Base-by-base conservation (phyloP, 2,888 invertebrate genomes). In the Macaria liturata region DNA sequence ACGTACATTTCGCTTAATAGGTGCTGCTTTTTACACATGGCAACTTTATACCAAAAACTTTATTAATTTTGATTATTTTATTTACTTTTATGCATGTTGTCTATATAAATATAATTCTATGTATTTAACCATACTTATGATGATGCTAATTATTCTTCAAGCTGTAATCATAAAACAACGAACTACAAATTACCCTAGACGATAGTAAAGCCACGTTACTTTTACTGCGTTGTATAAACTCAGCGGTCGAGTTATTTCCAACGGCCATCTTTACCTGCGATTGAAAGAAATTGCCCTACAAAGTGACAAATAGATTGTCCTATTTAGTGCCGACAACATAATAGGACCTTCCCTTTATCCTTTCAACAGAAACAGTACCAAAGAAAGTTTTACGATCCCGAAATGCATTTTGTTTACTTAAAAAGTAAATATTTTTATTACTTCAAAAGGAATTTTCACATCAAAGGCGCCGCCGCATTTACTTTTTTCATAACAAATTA, bases 341-440 rank as follows among this genome's bases (percentile, higher is more conserved):
- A 65, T 59, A 61, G 53, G 52, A 34, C 40, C 9, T 57, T 55
- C 30, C 50, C 52, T 44, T 61, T 58, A 56, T 49, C 52, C 48
- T 30, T 65, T 53, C 64, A 61, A 64, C 42, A 54, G 55, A 54
- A 51, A 54, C 58, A 59, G 60, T 70, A 63, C 59, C 57, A 67
- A 77, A 74, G 80, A 82, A 81, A 78, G 76, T 74, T 76, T 72
- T 75, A 80, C 61, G 59, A 61, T 51, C 44, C 34, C 32, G 61
- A 48, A 48, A 55, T 61, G 47, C 65, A 75, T 48, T 20, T 52
- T 60, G 46, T 60, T 74, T 73, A 71, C 71, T 68, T 75, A 71
- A 73, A 72, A 76, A 75, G 75, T 78, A 81, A 77, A 76, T 75
- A 78, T 75, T 72, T 76, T 75, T 74, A 74, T 66, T 67, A 51